Base-by-base conservation (phyloP, 1,140 invertebrate genomes). In the Atta cephalotes region DNA sequence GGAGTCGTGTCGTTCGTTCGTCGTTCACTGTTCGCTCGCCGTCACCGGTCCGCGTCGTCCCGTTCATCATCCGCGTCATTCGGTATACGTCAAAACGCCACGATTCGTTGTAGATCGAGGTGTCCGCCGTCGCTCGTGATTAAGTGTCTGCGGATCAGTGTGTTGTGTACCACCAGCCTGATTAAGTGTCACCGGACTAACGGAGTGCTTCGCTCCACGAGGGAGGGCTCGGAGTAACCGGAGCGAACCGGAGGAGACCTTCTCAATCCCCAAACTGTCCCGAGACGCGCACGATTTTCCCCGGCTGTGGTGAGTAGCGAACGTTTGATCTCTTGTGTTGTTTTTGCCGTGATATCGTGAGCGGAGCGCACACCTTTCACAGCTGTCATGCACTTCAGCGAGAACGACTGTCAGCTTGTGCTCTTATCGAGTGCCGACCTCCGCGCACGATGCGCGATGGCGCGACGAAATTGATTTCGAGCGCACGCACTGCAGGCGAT, bases 1-100 rank as follows among this genome's bases (percentile, higher is more conserved):
- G 77, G 78, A 63, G 89, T 86, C 63, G 91, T 60, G 63, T 60
- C n/a, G 21, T 76, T 39, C n/a, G 77, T 25, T 66, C 7, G 56
- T 31, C 3, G 28, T 31, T 31, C 28, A 3, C 16, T 4, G 58
- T 81, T 56, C 56, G n/a, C 60, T 28, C 56, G 68, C 12, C 39
- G 68, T n/a, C n/a, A 14, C 18, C n/a, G 10, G 39, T n/a, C 39
- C 49, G 62, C 39, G 28, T 53, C 62, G 3, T 21, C 5, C 39
- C 78, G 39, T 25, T 76, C 72, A 21, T 56, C 35, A 12, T 62
- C 16, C 77, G n/a, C 65, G 35, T 49, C 45, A 5, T 70, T 51
- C 45, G 62, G 45, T 49, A 10, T 45, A 86, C 87, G 89, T 91
- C 82, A 88, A 88, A 90, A 70, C 66, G 66, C 39, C 66, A 25